phyloP scores from a whole-genome alignment of 92 coral and sea anemone species.

The Virgularia gustaviana region DNA sequence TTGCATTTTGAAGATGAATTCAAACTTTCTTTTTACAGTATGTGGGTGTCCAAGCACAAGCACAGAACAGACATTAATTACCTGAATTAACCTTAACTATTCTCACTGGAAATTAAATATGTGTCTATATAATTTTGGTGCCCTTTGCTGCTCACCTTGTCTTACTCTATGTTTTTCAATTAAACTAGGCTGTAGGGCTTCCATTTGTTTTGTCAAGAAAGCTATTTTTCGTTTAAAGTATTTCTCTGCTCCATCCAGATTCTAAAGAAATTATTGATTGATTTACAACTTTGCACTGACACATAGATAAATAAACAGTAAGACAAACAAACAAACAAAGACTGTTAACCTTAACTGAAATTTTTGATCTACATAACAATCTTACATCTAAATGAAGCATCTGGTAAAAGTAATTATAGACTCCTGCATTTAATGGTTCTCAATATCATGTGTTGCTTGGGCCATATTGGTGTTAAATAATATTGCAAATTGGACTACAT shows the following conservation, averaged over 20 bases:
- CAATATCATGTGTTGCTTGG: too few species aligned
- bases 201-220: slow-evolving; percentile 81
- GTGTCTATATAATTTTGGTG: background rate
- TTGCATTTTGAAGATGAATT: background rate
- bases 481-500: too few species aligned
- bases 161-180: slow-evolving; percentile 88
- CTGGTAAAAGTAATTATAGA: too few species aligned
- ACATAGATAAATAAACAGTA: background rate
- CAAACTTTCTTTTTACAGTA: too few species aligned
- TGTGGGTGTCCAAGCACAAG: too few species aligned
- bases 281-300: too few species aligned
- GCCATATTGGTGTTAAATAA: too few species aligned
- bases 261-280: slow-evolving; percentile 39
- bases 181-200: slow-evolving; percentile 79
- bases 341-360: background rate
- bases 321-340: background rate
- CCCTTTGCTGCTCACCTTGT: slow-evolving; percentile 58
- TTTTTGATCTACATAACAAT: background rate
- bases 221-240: slow-evolving; percentile 85
- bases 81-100: too few species aligned
- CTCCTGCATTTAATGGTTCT: too few species aligned
- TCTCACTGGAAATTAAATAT: too few species aligned
- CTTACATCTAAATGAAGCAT: background rate
- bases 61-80: too few species aligned
- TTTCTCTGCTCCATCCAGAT: slow-evolving; percentile 75